Conservation (phyloP, 2,113 vertebrate species). For the Muscicapa adusta region DNA sequence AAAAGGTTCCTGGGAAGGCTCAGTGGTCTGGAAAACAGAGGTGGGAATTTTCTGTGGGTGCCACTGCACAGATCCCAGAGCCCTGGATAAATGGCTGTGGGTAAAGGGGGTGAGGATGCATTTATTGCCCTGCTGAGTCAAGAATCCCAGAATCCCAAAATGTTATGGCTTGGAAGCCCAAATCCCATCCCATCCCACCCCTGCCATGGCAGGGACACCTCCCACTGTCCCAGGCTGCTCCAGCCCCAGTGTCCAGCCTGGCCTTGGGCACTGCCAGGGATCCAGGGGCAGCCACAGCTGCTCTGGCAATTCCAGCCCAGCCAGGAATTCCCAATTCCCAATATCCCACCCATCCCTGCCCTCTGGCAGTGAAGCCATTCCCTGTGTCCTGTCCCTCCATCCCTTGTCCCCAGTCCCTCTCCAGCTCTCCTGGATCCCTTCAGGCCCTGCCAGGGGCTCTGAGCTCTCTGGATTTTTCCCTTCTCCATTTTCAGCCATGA, state of each 20-base stretch:
- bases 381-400: not conserved
- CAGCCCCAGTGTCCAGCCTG: not conserved
- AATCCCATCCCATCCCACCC: not conserved
- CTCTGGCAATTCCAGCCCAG: not conserved
- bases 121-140: not conserved
- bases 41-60: fast-evolving
- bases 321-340: not conserved
- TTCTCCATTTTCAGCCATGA: too few species aligned
- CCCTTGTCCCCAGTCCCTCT: too few species aligned
- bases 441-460: too few species aligned
- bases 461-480: too few species aligned
- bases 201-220: not conserved
- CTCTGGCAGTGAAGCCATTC: too few species aligned
- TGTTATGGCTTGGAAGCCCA: too few species aligned
- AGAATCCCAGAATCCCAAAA: not conserved
- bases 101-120: fast-evolving
- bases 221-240: not conserved
- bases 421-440: too few species aligned
- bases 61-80: fast-evolving
- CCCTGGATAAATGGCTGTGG: not conserved
- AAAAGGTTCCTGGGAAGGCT: not conserved
- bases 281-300: not conserved
- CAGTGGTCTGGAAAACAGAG: fast-evolving
- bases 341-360: fast-evolving
- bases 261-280: not conserved